Evolutionary conservation across 2,113 vertebrate species (phyloP), one percentile per base, ranked within the genome.

Genomic region (Cyprinus carpio): DNA sequence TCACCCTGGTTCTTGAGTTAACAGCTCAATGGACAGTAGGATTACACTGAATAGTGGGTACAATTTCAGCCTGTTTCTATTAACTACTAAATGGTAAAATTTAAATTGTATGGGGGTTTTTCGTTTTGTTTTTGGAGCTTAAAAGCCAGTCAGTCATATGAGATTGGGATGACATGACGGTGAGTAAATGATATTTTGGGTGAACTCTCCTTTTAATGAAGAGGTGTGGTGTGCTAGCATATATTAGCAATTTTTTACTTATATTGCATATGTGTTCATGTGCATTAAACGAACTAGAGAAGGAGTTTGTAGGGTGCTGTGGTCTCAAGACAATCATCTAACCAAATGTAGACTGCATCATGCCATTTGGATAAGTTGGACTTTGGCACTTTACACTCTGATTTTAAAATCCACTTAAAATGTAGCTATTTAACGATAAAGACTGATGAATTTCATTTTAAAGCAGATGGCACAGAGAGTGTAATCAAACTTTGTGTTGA

Each of bases 281-380:
- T 51, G 43, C 23, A 3, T 27, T 51, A 75, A 29, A 56, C 13
- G 16, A 77, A 56, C 75, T 23, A 10, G 13, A 34, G 31, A 13
- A 15, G 43, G 25, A 23, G 23, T 12, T 75, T 34, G 13, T 51
- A 54, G 3, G 25, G 15, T 29, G 15, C 4, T 76, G 43, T 29
- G n/a, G 0, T 51, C 25, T 75, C 4, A 31, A 54, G 8, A 15
- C 10, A 4, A 3, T 72, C 34, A 37, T 69, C 10, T 27, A 71
- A 82, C 4, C 34, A 65, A 40, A 62, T 16, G 54, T 10, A 15
- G 6, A 49, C 23, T 51, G 49, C 49, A 54, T 34, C 25, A 15
- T 64, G 29, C 43, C n/a, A 76, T 84, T 84, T 84, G 60, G 83
- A 79, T 54, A 71, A 76, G 20, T 31, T 37, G 65, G 40, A 64